phyloP scores from a whole-genome alignment of 2,113 vertebrate species.

The Aphyosemion australe region DNA sequence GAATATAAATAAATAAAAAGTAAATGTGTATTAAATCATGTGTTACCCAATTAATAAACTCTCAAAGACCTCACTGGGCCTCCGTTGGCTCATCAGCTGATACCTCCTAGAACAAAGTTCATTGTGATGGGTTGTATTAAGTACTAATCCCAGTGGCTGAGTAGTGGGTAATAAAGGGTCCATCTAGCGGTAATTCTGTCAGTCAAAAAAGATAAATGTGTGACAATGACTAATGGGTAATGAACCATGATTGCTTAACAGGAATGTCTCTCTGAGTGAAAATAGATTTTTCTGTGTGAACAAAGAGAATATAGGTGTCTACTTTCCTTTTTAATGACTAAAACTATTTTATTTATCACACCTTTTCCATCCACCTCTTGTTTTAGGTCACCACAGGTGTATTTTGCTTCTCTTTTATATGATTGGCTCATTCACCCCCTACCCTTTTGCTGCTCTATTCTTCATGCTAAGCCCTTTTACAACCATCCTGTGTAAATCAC shows the following conservation, averaged over 20 bases:
- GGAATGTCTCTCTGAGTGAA: constrained; percentile 42
- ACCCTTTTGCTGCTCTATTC: neutral
- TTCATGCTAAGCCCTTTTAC: neutral
- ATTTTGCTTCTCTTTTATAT: too few species aligned
- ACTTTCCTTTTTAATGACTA: constrained; percentile 21
- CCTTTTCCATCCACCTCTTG: constrained; percentile 16
- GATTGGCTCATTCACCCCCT: too few species aligned
- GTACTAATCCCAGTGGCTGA: constrained; percentile 16
- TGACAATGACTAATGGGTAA: constrained; percentile 59
- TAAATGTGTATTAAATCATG: too few species aligned
- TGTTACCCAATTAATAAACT: too few species aligned
- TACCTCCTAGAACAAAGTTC: constrained; percentile 3
- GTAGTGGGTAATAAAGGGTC: constrained; percentile 24
- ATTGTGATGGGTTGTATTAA: constrained; percentile 11
- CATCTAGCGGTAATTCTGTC: constrained; percentile 32
- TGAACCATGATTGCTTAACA: constrained; percentile 38
- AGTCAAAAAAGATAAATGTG: constrained; percentile 46
- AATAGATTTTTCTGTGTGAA: constrained; percentile 33
- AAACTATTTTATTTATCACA: constrained; percentile 27
- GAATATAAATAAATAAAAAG: too few species aligned
- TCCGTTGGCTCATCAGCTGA: constrained; percentile 4
- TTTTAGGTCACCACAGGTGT: constrained; percentile 2
- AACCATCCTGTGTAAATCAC: constrained; percentile 7
- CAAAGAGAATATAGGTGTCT: constrained; percentile 36
- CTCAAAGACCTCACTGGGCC: neutral